Evolutionary conservation across 2,113 vertebrate genomes (phyloP).

Genomic region (Cynopterus brachyotis): DNA sequence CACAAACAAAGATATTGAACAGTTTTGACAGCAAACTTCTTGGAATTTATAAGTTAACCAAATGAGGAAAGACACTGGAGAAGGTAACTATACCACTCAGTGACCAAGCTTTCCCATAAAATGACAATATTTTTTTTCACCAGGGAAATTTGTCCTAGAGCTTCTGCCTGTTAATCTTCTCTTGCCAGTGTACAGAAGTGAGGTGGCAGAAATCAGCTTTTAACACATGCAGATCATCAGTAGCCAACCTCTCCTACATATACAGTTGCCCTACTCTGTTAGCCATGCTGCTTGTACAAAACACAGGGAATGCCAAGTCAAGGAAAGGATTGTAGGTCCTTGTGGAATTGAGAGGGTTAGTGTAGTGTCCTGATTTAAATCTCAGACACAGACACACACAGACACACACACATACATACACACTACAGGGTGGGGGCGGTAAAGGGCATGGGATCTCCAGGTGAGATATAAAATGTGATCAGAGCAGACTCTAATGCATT

Average conservation of each 20-base stretch:
- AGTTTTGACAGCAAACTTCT: constrained; percentile 29
- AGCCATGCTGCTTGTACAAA: neutral
- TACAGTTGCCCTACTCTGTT: neutral
- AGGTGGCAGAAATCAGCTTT: neutral
- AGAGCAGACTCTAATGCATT: neutral
- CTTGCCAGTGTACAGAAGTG: neutral
- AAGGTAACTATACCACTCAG: constrained; percentile 8
- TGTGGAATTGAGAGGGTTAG: neutral
- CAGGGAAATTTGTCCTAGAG: neutral
- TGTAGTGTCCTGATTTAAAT: neutral
- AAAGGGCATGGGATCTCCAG: neutral
- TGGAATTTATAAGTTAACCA: constrained; percentile 26
- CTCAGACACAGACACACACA: neutral
- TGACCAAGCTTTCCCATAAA: neutral
- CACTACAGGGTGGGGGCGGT: neutral
- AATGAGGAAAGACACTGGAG: neutral
- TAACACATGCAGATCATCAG: neutral
- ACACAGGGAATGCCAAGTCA: neutral
- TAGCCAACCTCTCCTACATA: neutral
- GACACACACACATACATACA: neutral
- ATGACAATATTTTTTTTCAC: neutral
- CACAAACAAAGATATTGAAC: neutral
- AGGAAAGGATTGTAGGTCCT: neutral
- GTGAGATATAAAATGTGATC: neutral
- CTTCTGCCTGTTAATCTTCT: neutral